Evolutionary conservation across 2,113 vertebrate genomes (phyloP).

Genomic region (Seriola rivoliana): DNA sequence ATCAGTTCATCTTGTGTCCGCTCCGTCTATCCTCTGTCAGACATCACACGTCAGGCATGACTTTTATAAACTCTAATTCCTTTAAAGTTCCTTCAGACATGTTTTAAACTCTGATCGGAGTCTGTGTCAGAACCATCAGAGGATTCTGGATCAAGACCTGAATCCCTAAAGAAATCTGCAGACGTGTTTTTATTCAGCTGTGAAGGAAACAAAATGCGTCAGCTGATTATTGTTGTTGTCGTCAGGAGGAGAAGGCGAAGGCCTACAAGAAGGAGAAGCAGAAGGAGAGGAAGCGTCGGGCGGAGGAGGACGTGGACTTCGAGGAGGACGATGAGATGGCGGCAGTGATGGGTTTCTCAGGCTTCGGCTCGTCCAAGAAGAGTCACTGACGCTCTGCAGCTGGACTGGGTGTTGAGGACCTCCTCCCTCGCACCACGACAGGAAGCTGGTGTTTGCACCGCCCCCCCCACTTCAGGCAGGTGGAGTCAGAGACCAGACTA

Average conservation of each 20-base stretch:
- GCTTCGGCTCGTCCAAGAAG: constrained; percentile 96
- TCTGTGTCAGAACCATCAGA: too few species aligned
- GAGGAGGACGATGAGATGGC: constrained; percentile 99
- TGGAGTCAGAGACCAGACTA: background rate
- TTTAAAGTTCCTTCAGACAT: too few species aligned
- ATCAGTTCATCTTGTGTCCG: too few species aligned
- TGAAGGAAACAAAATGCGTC: too few species aligned
- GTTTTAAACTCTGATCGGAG: too few species aligned
- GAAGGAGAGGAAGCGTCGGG: constrained; percentile 94
- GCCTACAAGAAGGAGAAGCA: constrained; percentile 98
- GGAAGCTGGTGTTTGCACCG: background rate
- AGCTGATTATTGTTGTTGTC: background rate
- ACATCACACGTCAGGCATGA: too few species aligned
- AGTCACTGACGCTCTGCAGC: constrained; percentile 85
- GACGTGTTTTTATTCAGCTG: too few species aligned
- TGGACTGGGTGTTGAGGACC: background rate
- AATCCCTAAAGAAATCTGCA: too few species aligned
- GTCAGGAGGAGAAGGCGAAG: constrained; percentile 97
- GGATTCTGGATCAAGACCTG: too few species aligned
- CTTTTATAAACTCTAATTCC: too few species aligned
- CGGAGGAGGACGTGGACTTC: constrained; percentile 93
- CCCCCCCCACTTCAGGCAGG: background rate
- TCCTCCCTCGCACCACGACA: background rate
- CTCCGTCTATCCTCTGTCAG: too few species aligned
- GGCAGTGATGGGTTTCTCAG: constrained; percentile 98